These are phyloP conservation scores for Beris morrisii DNA, from an alignment of 2,888 invertebrate species.

Conservation along the genomic window DNA sequence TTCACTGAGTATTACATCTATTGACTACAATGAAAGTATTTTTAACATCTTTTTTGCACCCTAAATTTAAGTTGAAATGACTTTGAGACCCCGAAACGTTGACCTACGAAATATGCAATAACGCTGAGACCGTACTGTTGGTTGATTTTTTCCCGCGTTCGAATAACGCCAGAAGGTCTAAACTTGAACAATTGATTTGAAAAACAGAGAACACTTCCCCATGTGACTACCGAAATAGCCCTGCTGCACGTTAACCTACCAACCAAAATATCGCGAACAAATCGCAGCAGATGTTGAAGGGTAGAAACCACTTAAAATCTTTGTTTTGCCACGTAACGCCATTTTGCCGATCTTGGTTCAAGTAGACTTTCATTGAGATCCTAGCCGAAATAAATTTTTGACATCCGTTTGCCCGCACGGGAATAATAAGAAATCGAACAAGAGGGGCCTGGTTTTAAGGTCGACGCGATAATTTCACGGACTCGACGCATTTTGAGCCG, in stretches of 20 bases:
- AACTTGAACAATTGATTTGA: no score
- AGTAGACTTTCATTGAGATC: no score
- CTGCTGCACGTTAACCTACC: not conserved
- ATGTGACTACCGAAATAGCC: not conserved
- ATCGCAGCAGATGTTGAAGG: slow-evolving; percentile 31
- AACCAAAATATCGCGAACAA: not conserved
- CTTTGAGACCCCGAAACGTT: no score
- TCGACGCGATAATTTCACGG: not conserved
- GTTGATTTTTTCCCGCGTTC: not conserved
- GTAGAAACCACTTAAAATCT: slow-evolving; percentile 26
- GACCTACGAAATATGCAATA: no score
- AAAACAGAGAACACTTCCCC: no score
- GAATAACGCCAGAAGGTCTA: not conserved
- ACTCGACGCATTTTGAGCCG: not conserved
- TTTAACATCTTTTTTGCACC: no score
- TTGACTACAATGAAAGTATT: no score
- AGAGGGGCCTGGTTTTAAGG: not conserved
- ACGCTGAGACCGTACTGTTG: not conserved
- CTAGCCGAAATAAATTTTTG: no score
- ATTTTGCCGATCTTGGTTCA: not conserved
- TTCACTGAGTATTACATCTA: no score
- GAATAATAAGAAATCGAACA: no score
- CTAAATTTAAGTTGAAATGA: no score
- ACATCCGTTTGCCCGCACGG: no score
- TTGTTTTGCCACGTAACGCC: slow-evolving; percentile 32